These are phyloP conservation scores for Nowickia ferox DNA, from an alignment of 2,888 invertebrate genomes.

Conservation along the genomic window DNA sequence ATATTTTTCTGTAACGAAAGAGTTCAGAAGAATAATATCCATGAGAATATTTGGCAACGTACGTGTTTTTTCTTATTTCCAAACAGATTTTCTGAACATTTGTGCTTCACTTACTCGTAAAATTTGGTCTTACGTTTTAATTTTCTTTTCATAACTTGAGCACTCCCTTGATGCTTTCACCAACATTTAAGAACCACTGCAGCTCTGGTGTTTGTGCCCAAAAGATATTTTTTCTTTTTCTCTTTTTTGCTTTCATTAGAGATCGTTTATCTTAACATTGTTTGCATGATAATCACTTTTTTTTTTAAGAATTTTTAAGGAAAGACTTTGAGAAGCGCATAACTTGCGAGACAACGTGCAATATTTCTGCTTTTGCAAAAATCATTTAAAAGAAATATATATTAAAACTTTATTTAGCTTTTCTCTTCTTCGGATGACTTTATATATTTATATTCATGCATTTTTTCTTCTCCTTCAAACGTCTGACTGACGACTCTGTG, in stretches of 20 bases:
- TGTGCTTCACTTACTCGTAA: not conserved
- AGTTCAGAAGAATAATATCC: conserved; percentile 32
- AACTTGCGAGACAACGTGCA: conserved; percentile 25
- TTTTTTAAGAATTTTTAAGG: conserved; percentile 38
- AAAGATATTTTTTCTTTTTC: not conserved
- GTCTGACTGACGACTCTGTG: conserved; percentile 25
- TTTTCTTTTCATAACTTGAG: not conserved
- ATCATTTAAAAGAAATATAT: not conserved
- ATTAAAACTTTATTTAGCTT: conserved; percentile 19
- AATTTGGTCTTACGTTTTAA: not conserved
- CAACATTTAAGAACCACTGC: conserved; percentile 38
- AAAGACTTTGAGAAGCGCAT: conserved; percentile 23
- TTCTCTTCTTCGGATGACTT: conserved; percentile 27
- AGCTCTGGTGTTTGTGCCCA: not conserved
- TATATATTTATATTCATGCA: not conserved
- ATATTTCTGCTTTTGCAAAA: conserved; percentile 31
- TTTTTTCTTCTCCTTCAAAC: conserved; percentile 20
- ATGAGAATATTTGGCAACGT: conserved; percentile 33
- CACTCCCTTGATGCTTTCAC: not conserved
- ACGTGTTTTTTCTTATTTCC: not conserved
- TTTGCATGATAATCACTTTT: conserved; percentile 67
- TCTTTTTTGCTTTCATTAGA: conserved; percentile 65
- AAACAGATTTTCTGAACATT: conserved; percentile 33
- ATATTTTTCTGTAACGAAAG: conserved; percentile 11
- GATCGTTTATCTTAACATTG: conserved; percentile 66